Evolutionary conservation across 2,797 vertebrate genomes (phyloP).

Genomic region (Sebastes wilsoni): DNA sequence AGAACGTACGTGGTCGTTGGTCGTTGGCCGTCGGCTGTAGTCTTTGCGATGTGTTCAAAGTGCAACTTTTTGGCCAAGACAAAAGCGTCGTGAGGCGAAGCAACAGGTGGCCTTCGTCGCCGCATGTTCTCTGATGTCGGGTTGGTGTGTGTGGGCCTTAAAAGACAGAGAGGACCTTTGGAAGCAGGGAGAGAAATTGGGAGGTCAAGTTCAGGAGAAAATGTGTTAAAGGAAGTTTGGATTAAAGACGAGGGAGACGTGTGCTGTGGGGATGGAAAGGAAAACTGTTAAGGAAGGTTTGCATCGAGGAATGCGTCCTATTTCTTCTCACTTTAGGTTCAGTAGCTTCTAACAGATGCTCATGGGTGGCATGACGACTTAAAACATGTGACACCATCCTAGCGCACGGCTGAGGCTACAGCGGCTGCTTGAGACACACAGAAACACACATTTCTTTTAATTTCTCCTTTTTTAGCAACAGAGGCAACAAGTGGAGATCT

Average conservation of each 20-base stretch:
- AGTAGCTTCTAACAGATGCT: constrained; percentile 39
- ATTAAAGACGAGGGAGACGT: constrained; percentile 12
- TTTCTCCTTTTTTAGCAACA: constrained; percentile 4
- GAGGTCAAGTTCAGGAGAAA: constrained; percentile 43
- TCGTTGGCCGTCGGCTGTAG: no score
- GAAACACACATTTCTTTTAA: constrained; percentile 1
- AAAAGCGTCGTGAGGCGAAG: no score
- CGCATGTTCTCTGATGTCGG: no score
- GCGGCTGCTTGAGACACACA: background rate
- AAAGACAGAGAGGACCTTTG: constrained; percentile 11
- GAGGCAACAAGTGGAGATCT: constrained; percentile 18
- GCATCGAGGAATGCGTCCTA: constrained; percentile 44
- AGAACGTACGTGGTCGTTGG: no score
- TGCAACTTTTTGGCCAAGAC: no score
- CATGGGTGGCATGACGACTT: constrained; percentile 67
- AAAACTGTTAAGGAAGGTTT: constrained; percentile 47
- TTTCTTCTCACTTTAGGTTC: constrained; percentile 45
- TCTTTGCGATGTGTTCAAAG: no score
- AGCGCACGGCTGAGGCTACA: background rate
- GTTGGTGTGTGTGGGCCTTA: no score
- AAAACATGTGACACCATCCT: constrained; percentile 67
- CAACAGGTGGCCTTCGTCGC: no score
- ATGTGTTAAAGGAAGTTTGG: constrained; percentile 1
- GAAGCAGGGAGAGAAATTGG: constrained; percentile 20
- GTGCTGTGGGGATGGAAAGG: constrained; percentile 21